Evolutionary conservation across 1,140 invertebrate species (phyloP).

Genomic region (Oedothorax gibbosus): DNA sequence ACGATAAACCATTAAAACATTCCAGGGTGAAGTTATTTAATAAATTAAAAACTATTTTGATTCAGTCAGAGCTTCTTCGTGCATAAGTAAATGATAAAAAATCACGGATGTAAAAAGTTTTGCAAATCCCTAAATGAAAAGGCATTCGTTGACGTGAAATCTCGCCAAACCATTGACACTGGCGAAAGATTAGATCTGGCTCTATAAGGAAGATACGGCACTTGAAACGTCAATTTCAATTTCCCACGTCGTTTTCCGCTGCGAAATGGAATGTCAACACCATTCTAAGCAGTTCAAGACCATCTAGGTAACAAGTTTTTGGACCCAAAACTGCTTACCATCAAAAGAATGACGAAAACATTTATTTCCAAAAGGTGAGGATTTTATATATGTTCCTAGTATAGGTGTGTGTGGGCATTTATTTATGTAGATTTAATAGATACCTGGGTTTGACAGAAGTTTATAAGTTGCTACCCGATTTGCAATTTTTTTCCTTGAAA

Average conservation of each 20-base stretch:
- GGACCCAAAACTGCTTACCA: background rate
- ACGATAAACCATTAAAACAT: too few relatives aligned
- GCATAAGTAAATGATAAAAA: too few relatives aligned
- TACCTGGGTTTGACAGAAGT: too few relatives aligned
- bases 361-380: background rate
- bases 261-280: constrained; percentile 21
- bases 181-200: background rate
- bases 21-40: too few relatives aligned
- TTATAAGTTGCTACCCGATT: too few relatives aligned
- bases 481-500: too few relatives aligned
- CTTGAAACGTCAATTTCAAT: constrained; percentile 33
- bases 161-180: constrained; percentile 3
- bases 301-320: background rate
- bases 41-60: too few relatives aligned
- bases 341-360: background rate
- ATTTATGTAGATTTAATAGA: too few relatives aligned
- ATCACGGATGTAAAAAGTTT: too few relatives aligned
- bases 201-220: background rate
- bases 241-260: background rate
- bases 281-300: constrained; percentile 12
- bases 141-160: background rate
- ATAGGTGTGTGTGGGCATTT: too few relatives aligned
- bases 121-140: background rate
- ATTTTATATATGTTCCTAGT: too few relatives aligned
- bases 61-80: too few relatives aligned